Evolutionary conservation across 2,113 vertebrate genomes (phyloP).

Genomic region (Phalacrocorax aristotelis): DNA sequence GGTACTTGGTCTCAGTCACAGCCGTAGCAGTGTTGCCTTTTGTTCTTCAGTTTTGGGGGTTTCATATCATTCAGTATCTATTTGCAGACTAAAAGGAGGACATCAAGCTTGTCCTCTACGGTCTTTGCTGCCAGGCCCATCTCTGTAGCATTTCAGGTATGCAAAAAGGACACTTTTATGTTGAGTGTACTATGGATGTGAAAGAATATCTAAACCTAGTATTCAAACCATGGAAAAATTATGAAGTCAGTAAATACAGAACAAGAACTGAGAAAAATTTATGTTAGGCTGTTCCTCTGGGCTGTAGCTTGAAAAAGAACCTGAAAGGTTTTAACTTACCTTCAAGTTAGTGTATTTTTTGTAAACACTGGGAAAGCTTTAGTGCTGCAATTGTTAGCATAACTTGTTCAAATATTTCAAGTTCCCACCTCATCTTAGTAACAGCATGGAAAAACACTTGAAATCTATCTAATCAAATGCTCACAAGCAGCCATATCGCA

Average conservation of each 20-base stretch:
- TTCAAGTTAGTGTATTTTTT: background rate
- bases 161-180: background rate
- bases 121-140: background rate
- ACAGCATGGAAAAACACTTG: background rate
- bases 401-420: background rate
- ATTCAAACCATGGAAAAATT: background rate
- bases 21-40: background rate
- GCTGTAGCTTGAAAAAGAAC: background rate
- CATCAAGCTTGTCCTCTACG: background rate
- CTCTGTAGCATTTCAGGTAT: background rate
- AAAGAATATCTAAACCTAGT: background rate
- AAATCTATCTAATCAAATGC: background rate
- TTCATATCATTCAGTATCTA: background rate
- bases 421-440: background rate
- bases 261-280: background rate
- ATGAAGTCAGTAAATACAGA: background rate
- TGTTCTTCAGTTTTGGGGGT: background rate
- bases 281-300: background rate
- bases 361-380: background rate
- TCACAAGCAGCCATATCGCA: background rate
- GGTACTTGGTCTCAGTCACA: accelerated
- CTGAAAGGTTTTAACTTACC: background rate
- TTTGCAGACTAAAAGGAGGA: background rate
- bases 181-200: background rate
- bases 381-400: background rate